Evolutionary conservation across 2,888 invertebrate genomes (phyloP), one percentile per base, ranked within the genome.

Genomic region (Julus scandinavius): DNA sequence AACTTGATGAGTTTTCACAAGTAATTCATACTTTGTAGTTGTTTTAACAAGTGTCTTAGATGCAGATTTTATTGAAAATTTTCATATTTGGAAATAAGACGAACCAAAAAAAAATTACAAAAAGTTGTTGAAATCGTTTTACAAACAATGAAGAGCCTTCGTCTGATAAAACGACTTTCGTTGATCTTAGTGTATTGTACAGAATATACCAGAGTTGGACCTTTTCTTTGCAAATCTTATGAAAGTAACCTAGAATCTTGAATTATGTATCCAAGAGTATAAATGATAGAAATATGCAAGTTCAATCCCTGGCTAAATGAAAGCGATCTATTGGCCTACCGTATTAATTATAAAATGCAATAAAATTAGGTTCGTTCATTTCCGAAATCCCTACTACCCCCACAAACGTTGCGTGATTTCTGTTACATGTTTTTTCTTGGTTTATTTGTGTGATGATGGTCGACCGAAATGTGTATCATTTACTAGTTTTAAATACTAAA

Each of bases 401-500:
- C 13, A 38, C 17, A 17, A 29, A 80, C 15, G 80, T 80, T 80
- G 80, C 38, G 80, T 80, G 80, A 40, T 38, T 80, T 80, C 80
- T 80, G 80, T 38, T 80, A 80, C 72, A 40, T 80, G 80, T 80
- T 80, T 80, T 80, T 80, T 80, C 11, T 80, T 80, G 38, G 13
- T 80, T 38, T 72, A 54, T 63, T 9, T 80, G 80, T 80, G 80
- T 29, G 29, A 15, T 13, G 80, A 80, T 80, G 80, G 38, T 38
- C 80, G 63, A 63, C 63, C 63, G 80, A 80, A 80, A 40, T 80
- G 80, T 80, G 80, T 80, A 80, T 80, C 80, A 80, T 80, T 80
- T 80, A 80, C 38, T 80, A 80, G 80, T 80, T 80, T 80, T 80
- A 80, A 80, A 80, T 80, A 80, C 80, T 80, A 80, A 80, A 80